Base-by-base conservation (phyloP, 2,797 vertebrate genomes). In the Enteromius radiatus region DNA sequence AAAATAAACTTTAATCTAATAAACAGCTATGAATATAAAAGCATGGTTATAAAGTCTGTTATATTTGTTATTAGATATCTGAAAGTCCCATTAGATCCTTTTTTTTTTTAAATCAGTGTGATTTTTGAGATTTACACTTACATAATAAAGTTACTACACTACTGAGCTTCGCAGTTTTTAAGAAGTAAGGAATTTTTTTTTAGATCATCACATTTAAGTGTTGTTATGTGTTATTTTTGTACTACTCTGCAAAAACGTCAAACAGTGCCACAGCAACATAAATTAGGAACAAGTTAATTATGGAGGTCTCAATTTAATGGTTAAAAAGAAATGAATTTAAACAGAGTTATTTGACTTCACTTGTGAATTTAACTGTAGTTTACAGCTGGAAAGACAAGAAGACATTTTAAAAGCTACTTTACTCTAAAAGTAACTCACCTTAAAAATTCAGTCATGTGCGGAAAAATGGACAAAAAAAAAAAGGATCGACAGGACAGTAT, bases 361-460 rank as follows among this genome's bases (percentile, higher is more conserved):
- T 45, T 63, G 12, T 31, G 3, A 63, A 59, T 64, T 65, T 71
- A n/a, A 15, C 10, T 75, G 26, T 61, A 61, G 45, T 17, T 49
- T 38, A 71, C 31, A 59, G 41, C 36, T 74, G 10, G 19, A 85
- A 68, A 82, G 11, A 19, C n/a, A 76, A 4, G 31, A 19, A 73
- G 68, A 59, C 6, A 2, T n/a, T 61, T 33, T 14, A 14, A 64
- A 68, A 43, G 36, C 45, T n/a, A 59, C 41, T 31, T 75, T 26
- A 43, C 54, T 38, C 17, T 71, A 23, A 73, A 80, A 49, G 59
- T 56, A 74, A 61, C 70, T 85, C 71, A 87, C 76, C 52, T 82
- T 73, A 82, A 82, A 80, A 68, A 78, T 76, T 65, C 23, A 52
- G 23, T 56, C 14, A 2, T 75, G 74, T 49, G 6, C 21, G 19